Evolutionary conservation across 1,140 invertebrate species (phyloP).

Genomic region (Drosophila guanche): DNA sequence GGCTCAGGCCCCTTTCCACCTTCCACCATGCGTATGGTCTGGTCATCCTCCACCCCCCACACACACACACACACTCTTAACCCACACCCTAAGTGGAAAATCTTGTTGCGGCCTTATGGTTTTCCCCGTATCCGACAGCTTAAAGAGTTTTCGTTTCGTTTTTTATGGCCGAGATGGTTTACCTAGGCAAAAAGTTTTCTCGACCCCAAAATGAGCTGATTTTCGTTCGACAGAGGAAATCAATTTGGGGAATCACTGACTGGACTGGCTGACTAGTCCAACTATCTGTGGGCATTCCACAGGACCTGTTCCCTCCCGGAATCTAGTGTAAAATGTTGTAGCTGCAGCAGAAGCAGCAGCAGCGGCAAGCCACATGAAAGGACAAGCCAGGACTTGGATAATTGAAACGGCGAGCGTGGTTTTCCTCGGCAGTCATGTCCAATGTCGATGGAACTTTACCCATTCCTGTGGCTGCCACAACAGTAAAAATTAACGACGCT

Average conservation of each 20-base stretch:
- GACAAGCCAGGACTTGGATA: constrained; percentile 54
- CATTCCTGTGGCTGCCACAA: constrained; percentile 21
- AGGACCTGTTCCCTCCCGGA: constrained; percentile 20
- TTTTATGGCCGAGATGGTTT: constrained; percentile 32
- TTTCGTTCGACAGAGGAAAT: constrained; percentile 58
- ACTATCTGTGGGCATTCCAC: constrained; percentile 38
- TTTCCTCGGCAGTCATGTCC: constrained; percentile 28
- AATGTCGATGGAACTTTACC: constrained; percentile 6
- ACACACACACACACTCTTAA: constrained; percentile 28
- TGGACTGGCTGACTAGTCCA: constrained; percentile 23
- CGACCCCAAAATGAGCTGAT: constrained; percentile 30
- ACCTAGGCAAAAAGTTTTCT: constrained; percentile 40
- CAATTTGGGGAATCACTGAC: constrained; percentile 45
- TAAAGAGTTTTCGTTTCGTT: constrained; percentile 42
- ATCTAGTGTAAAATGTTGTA: constrained; percentile 50
- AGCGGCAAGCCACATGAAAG: constrained; percentile 73
- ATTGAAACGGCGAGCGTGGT: constrained; percentile 64
- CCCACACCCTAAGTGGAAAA: constrained; percentile 59
- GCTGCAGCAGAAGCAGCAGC: constrained; percentile 4
- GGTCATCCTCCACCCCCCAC: background rate
- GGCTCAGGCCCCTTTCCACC: constrained; percentile 1
- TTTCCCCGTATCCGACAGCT: constrained; percentile 13
- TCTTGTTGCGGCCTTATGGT: constrained; percentile 50
- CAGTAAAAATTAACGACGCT: constrained; percentile 77
- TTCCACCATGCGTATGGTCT: constrained; percentile 27